These are phyloP conservation scores for Leucophenga maculata DNA, from an alignment of 2,888 invertebrate genomes.

Conservation along the genomic window DNA sequence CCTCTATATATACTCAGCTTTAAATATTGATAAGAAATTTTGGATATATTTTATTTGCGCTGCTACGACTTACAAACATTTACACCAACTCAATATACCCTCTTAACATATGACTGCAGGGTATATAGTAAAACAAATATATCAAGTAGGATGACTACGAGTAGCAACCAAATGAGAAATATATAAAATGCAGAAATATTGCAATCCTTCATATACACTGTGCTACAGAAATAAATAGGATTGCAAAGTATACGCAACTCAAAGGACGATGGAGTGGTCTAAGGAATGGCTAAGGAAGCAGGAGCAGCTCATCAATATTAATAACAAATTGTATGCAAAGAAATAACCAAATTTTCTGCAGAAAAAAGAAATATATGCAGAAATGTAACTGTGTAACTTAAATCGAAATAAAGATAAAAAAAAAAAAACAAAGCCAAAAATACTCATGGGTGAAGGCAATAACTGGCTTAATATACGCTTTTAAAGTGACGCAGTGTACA, in stretches of 20 bases:
- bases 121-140: no score
- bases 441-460: no score
- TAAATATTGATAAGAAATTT: no score
- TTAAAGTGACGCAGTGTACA: no score
- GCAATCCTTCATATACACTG: background rate
- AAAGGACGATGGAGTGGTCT: background rate
- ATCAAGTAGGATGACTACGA: no score
- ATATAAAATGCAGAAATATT: background rate
- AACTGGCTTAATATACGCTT: no score
- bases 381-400: background rate
- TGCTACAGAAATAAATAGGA: no score
- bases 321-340: constrained; percentile 7
- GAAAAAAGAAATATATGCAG: background rate
- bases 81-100: no score
- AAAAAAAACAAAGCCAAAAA: background rate
- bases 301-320: constrained; percentile 18
- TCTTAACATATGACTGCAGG: no score
- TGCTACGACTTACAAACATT: no score
- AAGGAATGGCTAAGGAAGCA: background rate
- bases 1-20: no score
- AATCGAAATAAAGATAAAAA: background rate
- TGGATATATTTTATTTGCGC: no score
- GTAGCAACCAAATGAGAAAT: background rate
- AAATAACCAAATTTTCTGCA: background rate
- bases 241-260: background rate